A percentile compares a stretch with the other conserved stretches of the same genome.
Evolutionary conservation across 2,888 invertebrate genomes (phyloP).

Genomic region (Sminthurinus aureus): DNA sequence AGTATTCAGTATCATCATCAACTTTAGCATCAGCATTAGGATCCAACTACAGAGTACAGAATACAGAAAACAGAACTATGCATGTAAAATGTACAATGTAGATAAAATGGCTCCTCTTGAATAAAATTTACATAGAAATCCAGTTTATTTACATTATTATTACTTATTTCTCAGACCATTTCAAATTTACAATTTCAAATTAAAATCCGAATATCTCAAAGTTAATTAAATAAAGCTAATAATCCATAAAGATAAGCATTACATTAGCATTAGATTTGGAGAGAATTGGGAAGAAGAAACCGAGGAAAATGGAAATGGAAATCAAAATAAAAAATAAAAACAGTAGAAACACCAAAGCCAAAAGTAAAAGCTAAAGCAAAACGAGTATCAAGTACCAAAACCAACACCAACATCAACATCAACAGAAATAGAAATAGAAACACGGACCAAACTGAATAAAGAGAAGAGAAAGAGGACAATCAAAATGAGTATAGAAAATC

Average conservation of each 20-base stretch:
- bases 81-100: background rate
- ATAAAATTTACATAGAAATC: background rate
- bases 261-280: too few species aligned
- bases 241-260: conserved; percentile 15
- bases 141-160: background rate
- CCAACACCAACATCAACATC: too few species aligned
- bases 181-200: background rate
- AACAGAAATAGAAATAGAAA: too few species aligned
- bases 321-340: background rate
- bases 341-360: too few species aligned
- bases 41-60: too few species aligned
- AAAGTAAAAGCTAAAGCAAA: too few species aligned
- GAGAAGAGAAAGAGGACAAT: background rate
- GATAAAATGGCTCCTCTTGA: background rate
- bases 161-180: background rate
- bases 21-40: background rate
- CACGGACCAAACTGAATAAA: background rate
- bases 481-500: conserved; percentile 11
- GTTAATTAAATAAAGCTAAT: conserved; percentile 19
- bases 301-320: background rate
- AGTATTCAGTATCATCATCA: background rate
- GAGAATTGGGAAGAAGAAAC: background rate
- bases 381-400: too few species aligned
- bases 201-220: background rate
- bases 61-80: too few species aligned